phyloP scores from a whole-genome alignment of 2,797 vertebrate species.

The Gambusia yucatana region DNA sequence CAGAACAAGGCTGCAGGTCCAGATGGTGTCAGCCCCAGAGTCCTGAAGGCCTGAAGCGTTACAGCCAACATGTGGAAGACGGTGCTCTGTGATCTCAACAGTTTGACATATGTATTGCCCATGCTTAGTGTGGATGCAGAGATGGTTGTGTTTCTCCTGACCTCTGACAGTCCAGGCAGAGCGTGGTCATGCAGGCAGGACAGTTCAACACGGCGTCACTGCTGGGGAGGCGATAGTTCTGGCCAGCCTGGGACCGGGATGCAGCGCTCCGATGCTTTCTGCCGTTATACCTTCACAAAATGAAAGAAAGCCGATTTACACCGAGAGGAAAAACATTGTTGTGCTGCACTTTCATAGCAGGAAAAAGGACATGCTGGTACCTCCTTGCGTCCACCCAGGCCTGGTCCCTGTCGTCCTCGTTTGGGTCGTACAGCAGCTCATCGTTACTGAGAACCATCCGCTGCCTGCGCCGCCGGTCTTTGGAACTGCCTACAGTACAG shows the following conservation, averaged over 20 bases:
- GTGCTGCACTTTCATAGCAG: no score
- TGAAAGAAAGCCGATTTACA: neutral
- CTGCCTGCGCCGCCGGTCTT: constrained; percentile 70
- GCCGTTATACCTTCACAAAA: constrained; percentile 58
- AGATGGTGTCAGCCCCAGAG: no score
- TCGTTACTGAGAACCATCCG: constrained; percentile 88
- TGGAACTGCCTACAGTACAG: constrained; percentile 70
- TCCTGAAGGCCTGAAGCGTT: no score
- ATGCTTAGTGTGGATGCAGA: neutral
- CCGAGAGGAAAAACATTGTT: neutral
- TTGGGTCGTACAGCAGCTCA: constrained; percentile 93
- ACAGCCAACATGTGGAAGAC: neutral
- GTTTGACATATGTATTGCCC: neutral
- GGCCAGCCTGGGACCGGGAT: constrained; percentile 19
- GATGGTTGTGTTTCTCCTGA: constrained; percentile 55
- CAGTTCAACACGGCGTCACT: constrained; percentile 96
- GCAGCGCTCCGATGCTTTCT: constrained; percentile 23
- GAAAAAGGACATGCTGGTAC: constrained; percentile 52
- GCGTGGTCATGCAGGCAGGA: constrained; percentile 94
- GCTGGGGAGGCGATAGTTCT: constrained; percentile 74
- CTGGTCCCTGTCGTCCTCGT: constrained; percentile 92
- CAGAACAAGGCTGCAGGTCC: no score
- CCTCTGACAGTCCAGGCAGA: constrained; percentile 98
- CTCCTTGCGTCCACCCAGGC: constrained; percentile 92
- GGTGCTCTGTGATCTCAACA: neutral